Evolutionary conservation across 2,797 vertebrate genomes (phyloP).

Genomic region (Trematocara caparti): DNA sequence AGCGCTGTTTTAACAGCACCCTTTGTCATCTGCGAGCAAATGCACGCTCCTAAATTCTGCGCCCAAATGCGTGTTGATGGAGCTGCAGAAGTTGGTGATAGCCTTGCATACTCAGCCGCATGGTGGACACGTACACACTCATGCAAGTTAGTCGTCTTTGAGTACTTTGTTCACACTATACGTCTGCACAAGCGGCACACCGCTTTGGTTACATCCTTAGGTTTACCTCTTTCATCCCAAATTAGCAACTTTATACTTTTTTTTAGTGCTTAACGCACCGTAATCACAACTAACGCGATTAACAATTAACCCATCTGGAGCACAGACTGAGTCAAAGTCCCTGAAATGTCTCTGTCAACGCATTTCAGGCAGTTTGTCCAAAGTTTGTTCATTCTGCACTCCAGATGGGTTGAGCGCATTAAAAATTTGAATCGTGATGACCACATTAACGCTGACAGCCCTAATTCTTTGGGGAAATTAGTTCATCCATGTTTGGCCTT

Average conservation of each 20-base stretch:
- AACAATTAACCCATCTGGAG: neutral
- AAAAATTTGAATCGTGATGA: fast-evolving
- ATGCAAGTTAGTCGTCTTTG: neutral
- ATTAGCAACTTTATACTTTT: neutral
- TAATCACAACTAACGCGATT: neutral
- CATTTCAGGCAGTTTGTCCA: neutral
- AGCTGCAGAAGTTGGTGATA: neutral
- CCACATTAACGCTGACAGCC: too few relatives aligned
- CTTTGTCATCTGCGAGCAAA: neutral
- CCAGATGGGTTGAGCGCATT: fast-evolving
- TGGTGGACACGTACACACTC: neutral
- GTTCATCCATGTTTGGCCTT: too few relatives aligned
- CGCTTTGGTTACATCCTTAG: neutral
- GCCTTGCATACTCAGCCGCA: neutral
- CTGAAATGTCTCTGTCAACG: neutral
- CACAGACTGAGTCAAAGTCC: neutral
- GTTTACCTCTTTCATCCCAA: neutral
- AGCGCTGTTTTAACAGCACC: neutral
- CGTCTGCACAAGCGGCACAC: neutral
- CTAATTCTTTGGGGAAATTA: too few relatives aligned
- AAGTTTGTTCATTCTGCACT: neutral
- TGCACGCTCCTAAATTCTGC: neutral
- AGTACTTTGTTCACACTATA: neutral
- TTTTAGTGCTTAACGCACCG: neutral
- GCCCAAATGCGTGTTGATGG: fast-evolving